phyloP scores from a whole-genome alignment of 2,113 vertebrate genomes.

The Crotalus horridus region DNA sequence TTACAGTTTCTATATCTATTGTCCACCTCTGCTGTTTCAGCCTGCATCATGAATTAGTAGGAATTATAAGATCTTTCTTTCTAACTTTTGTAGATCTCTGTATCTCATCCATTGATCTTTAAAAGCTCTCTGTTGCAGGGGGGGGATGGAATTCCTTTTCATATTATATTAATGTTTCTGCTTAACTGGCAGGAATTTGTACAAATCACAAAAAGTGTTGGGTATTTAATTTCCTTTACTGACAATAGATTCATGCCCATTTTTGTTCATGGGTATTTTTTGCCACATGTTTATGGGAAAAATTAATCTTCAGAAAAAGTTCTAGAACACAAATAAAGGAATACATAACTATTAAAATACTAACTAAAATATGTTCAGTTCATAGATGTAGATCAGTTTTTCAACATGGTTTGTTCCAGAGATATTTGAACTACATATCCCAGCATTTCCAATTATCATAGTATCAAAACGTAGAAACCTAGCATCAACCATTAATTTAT shows the following conservation, averaged over 20 bases:
- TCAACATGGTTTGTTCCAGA: neutral
- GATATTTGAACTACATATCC: neutral
- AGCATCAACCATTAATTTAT: neutral
- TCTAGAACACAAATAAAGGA: slow-evolving; percentile 42
- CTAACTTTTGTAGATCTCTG: neutral
- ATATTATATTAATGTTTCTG: slow-evolving; percentile 34
- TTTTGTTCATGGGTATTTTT: slow-evolving; percentile 32
- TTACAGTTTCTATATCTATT: slow-evolving; percentile 49
- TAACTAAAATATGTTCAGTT: slow-evolving; percentile 27
- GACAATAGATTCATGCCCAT: neutral
- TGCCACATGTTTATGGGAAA: slow-evolving; percentile 52
- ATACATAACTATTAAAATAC: slow-evolving; percentile 4
- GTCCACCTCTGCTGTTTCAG: slow-evolving; percentile 25
- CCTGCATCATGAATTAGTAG: slow-evolving; percentile 31
- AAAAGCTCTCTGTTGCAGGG: slow-evolving; percentile 11
- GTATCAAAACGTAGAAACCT: neutral
- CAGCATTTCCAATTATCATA: neutral
- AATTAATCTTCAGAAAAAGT: slow-evolving; percentile 43
- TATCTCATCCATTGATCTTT: slow-evolving; percentile 35
- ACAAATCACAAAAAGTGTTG: neutral
- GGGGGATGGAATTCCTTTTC: slow-evolving; percentile 47
- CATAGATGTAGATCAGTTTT: slow-evolving; percentile 11
- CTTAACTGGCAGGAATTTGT: neutral
- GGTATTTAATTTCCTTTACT: neutral
- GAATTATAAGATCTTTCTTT: slow-evolving; percentile 15